Evolutionary conservation across 2,888 invertebrate species (phyloP), one percentile per base, ranked within the genome.

Genomic region (Hypselothyrea guttata): DNA sequence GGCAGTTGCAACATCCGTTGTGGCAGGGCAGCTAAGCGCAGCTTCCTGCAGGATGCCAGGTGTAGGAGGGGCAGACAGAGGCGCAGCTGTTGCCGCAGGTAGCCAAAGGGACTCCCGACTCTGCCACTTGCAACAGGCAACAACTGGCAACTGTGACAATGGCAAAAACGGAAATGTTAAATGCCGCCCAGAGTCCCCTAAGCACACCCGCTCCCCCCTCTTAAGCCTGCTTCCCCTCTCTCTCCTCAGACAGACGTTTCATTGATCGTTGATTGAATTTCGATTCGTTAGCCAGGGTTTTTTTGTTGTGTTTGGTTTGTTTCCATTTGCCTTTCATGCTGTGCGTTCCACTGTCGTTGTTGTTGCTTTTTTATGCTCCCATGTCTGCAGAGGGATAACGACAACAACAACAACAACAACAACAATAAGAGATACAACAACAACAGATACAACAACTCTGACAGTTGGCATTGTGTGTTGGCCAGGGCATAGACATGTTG

Each of bases 181-280:
- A 86, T 85, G 84, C 79, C 76, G 34, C 44, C 33, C 60, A 35
- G 27, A 49, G 53, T 47, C 49, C 65, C 34, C 28, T 41, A 38
- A 42, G 55, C 63, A 13, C 18, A 38, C n/a, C 8, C 41, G 12
- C 34, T 16, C 30, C 53, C 15, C 41, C 18, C 34, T 4, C 33
- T 9, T 16, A 16, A 15, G 18, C 37, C 28, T 28, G 22, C 30
- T 37, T 13, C 11, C 27, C 15, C n/a, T 37, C 27, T 8, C 28
- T 7, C 28, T 4, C n/a, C 22, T 27, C 31, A 1, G 45, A 54
- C 63, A 44, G 38, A 53, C 60, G 54, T 53, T 75, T 71, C 86
- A 86, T 84, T 84, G 86, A 86, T 86, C 78, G 82, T 75, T 82
- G 82, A 82, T 82, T 86, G 86, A 82, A 78, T 86, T 86, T 68